Evolutionary conservation across 2,113 vertebrate genomes (phyloP).

Genomic region (Lagopus muta): DNA sequence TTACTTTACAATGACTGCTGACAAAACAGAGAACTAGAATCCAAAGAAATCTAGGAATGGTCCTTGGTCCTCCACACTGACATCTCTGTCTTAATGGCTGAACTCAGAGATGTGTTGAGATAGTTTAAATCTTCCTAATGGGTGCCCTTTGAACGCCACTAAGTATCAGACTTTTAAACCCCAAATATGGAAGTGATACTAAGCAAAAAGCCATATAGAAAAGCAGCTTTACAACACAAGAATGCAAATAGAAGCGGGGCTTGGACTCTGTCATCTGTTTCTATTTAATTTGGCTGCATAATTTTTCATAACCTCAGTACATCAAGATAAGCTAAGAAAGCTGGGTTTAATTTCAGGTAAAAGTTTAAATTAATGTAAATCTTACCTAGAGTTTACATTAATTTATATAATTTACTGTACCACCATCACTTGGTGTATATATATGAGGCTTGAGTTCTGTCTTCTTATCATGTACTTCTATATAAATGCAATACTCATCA

Average conservation of each 20-base stretch:
- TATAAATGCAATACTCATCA: not conserved
- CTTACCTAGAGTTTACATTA: not conserved
- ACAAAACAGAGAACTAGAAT: not conserved
- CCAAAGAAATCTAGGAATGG: not conserved
- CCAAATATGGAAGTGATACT: not conserved
- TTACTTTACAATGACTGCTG: rapidly evolving
- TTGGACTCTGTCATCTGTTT: not conserved
- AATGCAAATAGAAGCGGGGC: not conserved
- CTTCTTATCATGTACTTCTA: not conserved
- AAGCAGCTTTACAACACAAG: not conserved
- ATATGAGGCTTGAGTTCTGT: not conserved
- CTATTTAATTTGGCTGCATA: not conserved
- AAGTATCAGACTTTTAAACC: not conserved
- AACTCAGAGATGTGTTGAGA: not conserved
- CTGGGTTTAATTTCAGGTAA: not conserved
- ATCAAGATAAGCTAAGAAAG: not conserved
- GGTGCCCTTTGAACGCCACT: not conserved
- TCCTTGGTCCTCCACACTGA: not conserved
- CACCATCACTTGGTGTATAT: not conserved
- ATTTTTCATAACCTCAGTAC: not conserved
- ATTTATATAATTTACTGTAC: not conserved
- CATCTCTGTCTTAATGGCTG: not conserved
- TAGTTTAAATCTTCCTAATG: not conserved
- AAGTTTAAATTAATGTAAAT: not conserved
- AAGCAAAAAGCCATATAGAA: constrained; percentile 13